Evolutionary conservation across 1,140 invertebrate species (phyloP).

Genomic region (Drosophila orena): DNA sequence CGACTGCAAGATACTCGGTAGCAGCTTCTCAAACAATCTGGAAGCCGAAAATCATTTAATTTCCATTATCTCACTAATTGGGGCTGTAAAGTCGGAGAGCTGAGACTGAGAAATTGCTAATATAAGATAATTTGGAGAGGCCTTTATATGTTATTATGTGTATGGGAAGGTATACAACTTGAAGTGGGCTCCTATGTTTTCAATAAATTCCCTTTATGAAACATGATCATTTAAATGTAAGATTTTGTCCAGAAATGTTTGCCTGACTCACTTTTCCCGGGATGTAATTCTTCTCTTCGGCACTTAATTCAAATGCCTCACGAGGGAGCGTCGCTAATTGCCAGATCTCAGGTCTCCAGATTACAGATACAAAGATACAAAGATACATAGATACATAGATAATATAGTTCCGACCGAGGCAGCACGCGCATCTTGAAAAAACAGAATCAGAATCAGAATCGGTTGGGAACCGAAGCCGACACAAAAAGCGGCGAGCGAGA

Average conservation of each 20-base stretch:
- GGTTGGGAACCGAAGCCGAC: constrained; percentile 19
- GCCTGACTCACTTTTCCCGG: neutral
- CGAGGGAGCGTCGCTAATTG: constrained; percentile 62
- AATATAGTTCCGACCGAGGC: constrained; percentile 39
- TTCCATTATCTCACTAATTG: constrained; percentile 33
- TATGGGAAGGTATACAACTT: neutral
- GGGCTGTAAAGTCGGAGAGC: constrained; percentile 17
- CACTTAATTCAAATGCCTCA: constrained; percentile 1
- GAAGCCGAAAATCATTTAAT: constrained; percentile 32
- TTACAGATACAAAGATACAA: constrained; percentile 41
- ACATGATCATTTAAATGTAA: neutral
- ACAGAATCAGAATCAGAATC: neutral
- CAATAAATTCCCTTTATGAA: neutral
- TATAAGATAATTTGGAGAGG: neutral
- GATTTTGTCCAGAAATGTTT: neutral
- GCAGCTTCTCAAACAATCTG: neutral
- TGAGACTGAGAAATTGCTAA: neutral
- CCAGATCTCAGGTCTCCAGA: constrained; percentile 1
- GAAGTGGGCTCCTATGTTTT: neutral
- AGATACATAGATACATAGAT: constrained; percentile 39
- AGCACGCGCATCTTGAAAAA: constrained; percentile 55
- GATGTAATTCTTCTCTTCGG: constrained; percentile 20
- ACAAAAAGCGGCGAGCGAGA: constrained; percentile 15
- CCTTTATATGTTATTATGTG: neutral
- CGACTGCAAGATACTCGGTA: constrained; percentile 6